Percentiles rank a stretch among this genome's conserved stretches.
Evolutionary conservation across 2,113 vertebrate species (phyloP).

Genomic region (Ammodramus savannarum): DNA sequence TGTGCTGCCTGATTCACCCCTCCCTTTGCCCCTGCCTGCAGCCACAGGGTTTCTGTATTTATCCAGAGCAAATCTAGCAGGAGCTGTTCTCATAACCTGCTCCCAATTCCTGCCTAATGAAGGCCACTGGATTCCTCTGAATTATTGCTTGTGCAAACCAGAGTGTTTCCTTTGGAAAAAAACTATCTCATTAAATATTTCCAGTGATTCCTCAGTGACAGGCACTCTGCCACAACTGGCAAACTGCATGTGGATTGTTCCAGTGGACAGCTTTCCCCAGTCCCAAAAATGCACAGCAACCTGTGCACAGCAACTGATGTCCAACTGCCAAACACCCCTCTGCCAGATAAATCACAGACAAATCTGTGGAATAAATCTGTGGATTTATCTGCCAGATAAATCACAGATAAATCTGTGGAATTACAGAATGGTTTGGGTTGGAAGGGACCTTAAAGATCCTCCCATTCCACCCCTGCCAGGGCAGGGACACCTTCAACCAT

Average conservation of each 20-base stretch:
- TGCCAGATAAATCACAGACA: background rate
- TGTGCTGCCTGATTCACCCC: background rate
- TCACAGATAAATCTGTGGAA: background rate
- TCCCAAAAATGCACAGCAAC: background rate
- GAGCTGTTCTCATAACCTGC: constrained; percentile 21
- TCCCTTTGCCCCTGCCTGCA: background rate
- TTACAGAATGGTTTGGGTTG: background rate
- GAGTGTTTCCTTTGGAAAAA: background rate
- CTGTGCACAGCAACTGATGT: background rate
- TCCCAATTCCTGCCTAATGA: background rate
- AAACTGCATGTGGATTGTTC: background rate
- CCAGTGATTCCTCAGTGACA: background rate
- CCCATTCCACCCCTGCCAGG: background rate
- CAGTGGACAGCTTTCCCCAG: background rate
- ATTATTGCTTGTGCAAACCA: background rate
- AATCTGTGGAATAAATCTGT: too few species aligned
- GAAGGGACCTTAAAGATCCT: background rate
- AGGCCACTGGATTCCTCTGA: background rate
- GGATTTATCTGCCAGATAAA: too few species aligned
- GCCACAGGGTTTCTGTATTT: background rate
- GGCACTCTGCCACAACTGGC: background rate
- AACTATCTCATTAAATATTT: background rate
- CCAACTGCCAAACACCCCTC: background rate
- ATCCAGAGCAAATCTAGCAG: background rate
- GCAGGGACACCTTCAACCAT: background rate